Evolutionary conservation across 2,113 vertebrate genomes (phyloP).

Genomic region (Gavia stellata): DNA sequence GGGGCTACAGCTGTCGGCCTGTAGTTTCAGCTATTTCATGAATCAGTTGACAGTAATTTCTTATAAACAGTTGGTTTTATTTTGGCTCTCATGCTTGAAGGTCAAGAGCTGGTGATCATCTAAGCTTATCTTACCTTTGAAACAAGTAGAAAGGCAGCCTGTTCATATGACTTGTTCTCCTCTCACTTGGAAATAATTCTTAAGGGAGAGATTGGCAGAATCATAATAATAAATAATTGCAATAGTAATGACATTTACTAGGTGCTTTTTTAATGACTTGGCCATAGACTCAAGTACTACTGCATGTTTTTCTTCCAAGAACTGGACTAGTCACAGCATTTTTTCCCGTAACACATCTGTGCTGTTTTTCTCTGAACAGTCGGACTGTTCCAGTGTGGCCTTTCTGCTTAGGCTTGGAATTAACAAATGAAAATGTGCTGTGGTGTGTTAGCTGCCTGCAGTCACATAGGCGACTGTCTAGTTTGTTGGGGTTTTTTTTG

Average conservation of each 20-base stretch:
- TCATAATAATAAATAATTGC: not conserved
- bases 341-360: not conserved
- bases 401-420: not conserved
- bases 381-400: not conserved
- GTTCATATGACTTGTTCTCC: accelerated
- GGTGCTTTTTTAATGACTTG: not conserved
- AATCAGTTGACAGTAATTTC: not conserved
- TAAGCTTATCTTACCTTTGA: not conserved
- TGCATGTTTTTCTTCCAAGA: not conserved
- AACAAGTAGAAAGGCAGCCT: not conserved
- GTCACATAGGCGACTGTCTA: not conserved
- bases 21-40: not conserved
- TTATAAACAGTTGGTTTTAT: not conserved
- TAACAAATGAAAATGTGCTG: not conserved
- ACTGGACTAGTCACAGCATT: accelerated
- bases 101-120: not conserved
- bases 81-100: not conserved
- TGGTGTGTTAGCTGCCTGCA: not conserved
- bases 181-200: not conserved
- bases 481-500: too few relatives aligned
- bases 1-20: not conserved
- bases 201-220: not conserved
- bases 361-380: not conserved
- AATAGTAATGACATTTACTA: not conserved
- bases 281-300: not conserved